These are phyloP conservation scores for Microcebus jonahi DNA, from an alignment of 2,113 vertebrate species.

Conservation along the genomic window DNA sequence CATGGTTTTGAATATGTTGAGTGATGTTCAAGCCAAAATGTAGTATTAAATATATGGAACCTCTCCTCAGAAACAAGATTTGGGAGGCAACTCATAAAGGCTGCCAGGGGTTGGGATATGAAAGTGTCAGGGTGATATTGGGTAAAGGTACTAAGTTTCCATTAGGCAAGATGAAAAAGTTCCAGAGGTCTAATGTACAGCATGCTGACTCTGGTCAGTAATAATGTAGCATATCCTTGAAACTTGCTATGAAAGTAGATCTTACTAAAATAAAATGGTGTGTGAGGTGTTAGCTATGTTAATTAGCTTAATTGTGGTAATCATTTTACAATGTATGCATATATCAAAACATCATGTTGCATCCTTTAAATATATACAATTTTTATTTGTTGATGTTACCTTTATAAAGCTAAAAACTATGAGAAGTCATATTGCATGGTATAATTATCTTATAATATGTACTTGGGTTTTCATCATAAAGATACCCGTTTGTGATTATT, in stretches of 20 bases:
- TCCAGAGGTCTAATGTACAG: background rate
- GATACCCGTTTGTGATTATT: background rate
- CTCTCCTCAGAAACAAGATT: background rate
- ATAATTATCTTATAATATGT: background rate
- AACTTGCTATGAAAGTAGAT: background rate
- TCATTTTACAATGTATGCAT: background rate
- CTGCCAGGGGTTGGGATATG: background rate
- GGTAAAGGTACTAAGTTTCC: background rate
- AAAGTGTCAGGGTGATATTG: background rate
- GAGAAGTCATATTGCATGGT: background rate
- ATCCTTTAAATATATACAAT: background rate
- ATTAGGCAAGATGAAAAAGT: background rate
- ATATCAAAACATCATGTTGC: too few species aligned
- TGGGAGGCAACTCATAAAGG: background rate
- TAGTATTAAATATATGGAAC: background rate
- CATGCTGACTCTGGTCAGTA: background rate
- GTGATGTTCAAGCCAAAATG: background rate
- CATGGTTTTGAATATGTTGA: background rate
- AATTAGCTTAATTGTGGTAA: background rate
- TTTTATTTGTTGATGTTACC: background rate
- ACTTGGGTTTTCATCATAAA: background rate
- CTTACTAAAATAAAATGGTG: background rate
- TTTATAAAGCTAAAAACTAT: background rate
- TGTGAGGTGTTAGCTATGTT: background rate
- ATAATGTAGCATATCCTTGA: background rate